A percentile compares a stretch with the other conserved stretches of the same genome.
These are phyloP conservation scores for Campoletis raptor DNA, from an alignment of 2,888 invertebrate genomes.

Conservation along the genomic window DNA sequence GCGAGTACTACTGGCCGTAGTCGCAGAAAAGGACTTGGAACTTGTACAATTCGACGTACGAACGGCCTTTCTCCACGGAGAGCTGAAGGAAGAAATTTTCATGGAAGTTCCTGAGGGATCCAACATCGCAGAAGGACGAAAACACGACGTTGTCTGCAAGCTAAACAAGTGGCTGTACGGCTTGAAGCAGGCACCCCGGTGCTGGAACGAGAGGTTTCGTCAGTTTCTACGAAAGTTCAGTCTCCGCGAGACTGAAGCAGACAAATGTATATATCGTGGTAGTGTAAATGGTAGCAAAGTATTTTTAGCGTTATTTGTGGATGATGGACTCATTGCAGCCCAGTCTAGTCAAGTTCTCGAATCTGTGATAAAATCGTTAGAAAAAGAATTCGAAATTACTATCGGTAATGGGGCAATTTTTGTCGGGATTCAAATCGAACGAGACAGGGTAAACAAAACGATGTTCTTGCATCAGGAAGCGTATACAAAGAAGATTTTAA, in stretches of 20 bases:
- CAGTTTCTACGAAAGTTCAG: too few species aligned
- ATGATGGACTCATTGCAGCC: not conserved
- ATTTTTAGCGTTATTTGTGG: not conserved
- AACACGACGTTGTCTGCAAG: too few species aligned
- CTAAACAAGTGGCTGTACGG: slow-evolving; percentile 62
- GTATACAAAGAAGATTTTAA: slow-evolving; percentile 51
- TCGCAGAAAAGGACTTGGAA: not conserved
- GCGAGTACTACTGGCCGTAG: not conserved
- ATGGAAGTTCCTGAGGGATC: not conserved
- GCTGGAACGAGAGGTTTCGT: too few species aligned
- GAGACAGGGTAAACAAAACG: slow-evolving; percentile 20
- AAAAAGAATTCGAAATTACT: slow-evolving; percentile 42
- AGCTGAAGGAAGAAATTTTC: not conserved
- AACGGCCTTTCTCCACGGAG: not conserved
- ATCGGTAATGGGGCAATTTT: slow-evolving; percentile 31
- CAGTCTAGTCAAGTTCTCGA: not conserved
- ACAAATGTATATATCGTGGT: not conserved
- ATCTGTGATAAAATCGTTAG: slow-evolving; percentile 40
- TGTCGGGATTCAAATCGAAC: slow-evolving; percentile 9
- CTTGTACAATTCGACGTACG: not conserved
- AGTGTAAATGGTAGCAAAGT: not conserved
- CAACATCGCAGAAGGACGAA: not conserved
- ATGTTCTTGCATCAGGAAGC: slow-evolving; percentile 61
- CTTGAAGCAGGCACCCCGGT: slow-evolving; percentile 62
- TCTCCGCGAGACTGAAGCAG: not conserved